Evolutionary conservation across 2,888 invertebrate genomes (phyloP), one percentile per base, ranked within the genome.

Genomic region (Malachius bipustulatus): DNA sequence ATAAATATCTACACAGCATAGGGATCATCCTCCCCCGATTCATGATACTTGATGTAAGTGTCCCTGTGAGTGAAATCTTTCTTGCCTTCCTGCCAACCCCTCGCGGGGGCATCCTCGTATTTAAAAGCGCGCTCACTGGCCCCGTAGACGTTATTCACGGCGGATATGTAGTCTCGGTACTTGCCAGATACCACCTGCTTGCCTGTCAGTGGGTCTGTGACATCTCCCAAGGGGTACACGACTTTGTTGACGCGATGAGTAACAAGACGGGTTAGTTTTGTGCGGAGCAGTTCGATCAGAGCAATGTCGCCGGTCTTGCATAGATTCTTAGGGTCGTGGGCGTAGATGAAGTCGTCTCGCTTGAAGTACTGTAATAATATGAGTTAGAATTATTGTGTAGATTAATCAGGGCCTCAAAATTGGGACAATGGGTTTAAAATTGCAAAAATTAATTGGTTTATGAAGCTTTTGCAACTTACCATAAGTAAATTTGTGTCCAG

Each of bases 271-370:
- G 85, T 82, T 42, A 84, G 51, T 57, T 77, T 82, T 38, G 76
- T 63, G 2, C 81, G 77, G 32, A 89, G 58, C 45, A 74, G 71
- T 57, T 83, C 72, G 45, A 89, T 77, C 9, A 90, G 64, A 3
- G 87, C 87, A 30, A 84, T 67, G 53, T 90, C 90, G 2, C 89
- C 89, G 6, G 77, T 72, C 63, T 85, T 85, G 54, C 84, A 85
- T 30, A 69, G 52, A 48, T 79, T 77, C 2, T 77, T 56, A 0
- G 85, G 84, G 65, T 90, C 89, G 53, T 81, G 69, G 26, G 84
- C 88, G 52, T 78, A 85, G 39, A 76, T 65, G 47, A 72, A 77
- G 44, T 78, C 73, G 44, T 76, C 71, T 58, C 80, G 77, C 44
- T 70, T 69, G 52, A 88, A 89, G 56, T 85, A 85, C 88, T 88